Evolutionary conservation across 2,888 invertebrate genomes (phyloP).

Genomic region (Pandemis heparana): DNA sequence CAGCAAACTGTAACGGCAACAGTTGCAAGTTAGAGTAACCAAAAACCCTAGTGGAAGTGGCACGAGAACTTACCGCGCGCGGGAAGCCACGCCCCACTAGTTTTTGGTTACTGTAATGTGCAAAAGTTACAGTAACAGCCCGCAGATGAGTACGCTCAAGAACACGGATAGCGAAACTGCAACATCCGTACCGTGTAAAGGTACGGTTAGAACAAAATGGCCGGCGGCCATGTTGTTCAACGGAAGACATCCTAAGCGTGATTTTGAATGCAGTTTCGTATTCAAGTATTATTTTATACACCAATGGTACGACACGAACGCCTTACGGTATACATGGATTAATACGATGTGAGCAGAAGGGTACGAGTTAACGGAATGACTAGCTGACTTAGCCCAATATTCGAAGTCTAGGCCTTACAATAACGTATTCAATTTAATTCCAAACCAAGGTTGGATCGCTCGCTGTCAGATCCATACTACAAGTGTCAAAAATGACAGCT

Average conservation of each 20-base stretch:
- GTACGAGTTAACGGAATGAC: neutral
- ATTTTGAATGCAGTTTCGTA: slow-evolving; percentile 43
- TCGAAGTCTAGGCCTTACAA: neutral
- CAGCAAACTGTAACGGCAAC: too few species aligned
- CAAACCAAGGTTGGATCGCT: too few species aligned
- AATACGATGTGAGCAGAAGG: neutral
- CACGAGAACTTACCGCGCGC: too few species aligned
- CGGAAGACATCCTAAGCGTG: slow-evolving; percentile 42
- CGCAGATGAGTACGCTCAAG: neutral
- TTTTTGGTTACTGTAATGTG: too few species aligned
- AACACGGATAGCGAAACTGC: slow-evolving; percentile 37
- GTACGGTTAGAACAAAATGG: slow-evolving; percentile 38
- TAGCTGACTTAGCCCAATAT: neutral
- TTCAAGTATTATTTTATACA: slow-evolving; percentile 35
- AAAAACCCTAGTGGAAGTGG: too few species aligned
- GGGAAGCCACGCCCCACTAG: too few species aligned
- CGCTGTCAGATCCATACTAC: too few species aligned
- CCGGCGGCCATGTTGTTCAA: slow-evolving; percentile 30
- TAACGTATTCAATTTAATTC: too few species aligned
- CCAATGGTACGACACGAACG: slow-evolving; percentile 34
- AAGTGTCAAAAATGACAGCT: too few species aligned
- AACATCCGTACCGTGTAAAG: slow-evolving; percentile 36
- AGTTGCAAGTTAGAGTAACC: too few species aligned
- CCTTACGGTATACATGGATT: slow-evolving; percentile 32
- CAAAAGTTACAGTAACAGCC: neutral